Conservation (phyloP, 2,888 invertebrate genomes). For the Coremacera marginata region DNA sequence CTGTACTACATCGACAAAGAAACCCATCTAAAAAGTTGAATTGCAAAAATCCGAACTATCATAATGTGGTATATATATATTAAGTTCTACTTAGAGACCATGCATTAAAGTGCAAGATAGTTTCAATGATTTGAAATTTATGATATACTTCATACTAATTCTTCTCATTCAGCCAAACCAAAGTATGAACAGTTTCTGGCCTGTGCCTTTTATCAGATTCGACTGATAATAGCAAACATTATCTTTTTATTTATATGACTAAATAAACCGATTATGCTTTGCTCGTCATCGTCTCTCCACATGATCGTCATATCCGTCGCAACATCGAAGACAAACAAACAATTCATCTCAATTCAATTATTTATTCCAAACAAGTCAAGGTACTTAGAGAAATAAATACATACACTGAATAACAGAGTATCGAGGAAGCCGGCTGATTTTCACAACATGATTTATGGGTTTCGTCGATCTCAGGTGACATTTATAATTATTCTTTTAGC, state of each 20-base stretch:
- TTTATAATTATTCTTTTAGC: constrained; percentile 27
- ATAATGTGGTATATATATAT: too few species aligned
- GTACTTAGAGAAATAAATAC: constrained; percentile 30
- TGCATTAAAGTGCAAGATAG: too few species aligned
- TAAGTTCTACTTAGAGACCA: too few species aligned
- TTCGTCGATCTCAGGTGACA: constrained; percentile 28
- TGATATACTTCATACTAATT: too few species aligned
- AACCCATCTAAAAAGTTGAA: too few species aligned
- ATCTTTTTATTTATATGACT: constrained; percentile 21
- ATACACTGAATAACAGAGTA: not conserved
- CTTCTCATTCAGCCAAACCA: too few species aligned
- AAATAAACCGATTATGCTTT: constrained; percentile 18
- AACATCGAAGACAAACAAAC: not conserved
- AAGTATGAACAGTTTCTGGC: too few species aligned
- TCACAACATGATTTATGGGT: constrained; percentile 23
- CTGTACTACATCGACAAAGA: too few species aligned
- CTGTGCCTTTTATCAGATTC: too few species aligned
- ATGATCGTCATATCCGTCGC: not conserved
- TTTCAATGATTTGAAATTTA: too few species aligned
- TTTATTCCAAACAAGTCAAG: constrained; percentile 28
- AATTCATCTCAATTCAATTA: constrained; percentile 17
- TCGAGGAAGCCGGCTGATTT: not conserved
- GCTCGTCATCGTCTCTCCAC: constrained; percentile 16
- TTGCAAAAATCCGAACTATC: too few species aligned
- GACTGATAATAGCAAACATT: not conserved